Percentiles rank a stretch among this genome's conserved stretches.
Evolutionary conservation across 2,797 vertebrate species (phyloP).

Genomic region (Amphiprion clarkii): DNA sequence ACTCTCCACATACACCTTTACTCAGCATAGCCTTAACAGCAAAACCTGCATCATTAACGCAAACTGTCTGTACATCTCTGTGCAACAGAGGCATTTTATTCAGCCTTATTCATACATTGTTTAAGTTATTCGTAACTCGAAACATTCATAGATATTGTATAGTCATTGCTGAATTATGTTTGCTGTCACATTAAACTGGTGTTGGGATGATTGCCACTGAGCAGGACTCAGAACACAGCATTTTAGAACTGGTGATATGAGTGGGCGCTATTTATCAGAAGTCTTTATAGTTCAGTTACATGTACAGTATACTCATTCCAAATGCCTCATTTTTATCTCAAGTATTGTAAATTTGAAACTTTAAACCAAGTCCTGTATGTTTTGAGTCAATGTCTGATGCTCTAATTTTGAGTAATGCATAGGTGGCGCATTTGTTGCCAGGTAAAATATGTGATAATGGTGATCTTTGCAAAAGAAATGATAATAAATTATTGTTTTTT

Average conservation of each 20-base stretch:
- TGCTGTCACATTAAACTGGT: conserved; percentile 51
- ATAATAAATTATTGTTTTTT: conserved; percentile 95
- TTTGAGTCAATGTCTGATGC: conserved; percentile 91
- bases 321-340: conserved; percentile 81
- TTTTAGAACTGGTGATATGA: conserved; percentile 31
- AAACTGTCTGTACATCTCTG: conserved; percentile 50
- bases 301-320: conserved; percentile 77
- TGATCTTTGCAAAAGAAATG: conserved; percentile 89
- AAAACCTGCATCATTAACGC: conserved; percentile 52
- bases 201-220: conserved; percentile 75
- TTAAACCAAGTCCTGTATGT: conserved; percentile 90
- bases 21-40: conserved; percentile 79
- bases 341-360: conserved; percentile 89
- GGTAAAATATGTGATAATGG: conserved; percentile 92
- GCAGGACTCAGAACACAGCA: conserved; percentile 80
- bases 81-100: conserved; percentile 44
- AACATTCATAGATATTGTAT: conserved; percentile 52
- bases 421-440: conserved; percentile 92
- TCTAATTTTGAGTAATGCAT: conserved; percentile 90
- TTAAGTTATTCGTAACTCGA: conserved; percentile 48
- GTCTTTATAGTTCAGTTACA: conserved; percentile 80
- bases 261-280: conserved; percentile 58
- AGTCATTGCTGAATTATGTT: conserved; percentile 47
- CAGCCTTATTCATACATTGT: conserved; percentile 63
- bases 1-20: conserved; percentile 56